Conservation (phyloP, 2,113 vertebrate species). For the Mormoops blainvillei region DNA sequence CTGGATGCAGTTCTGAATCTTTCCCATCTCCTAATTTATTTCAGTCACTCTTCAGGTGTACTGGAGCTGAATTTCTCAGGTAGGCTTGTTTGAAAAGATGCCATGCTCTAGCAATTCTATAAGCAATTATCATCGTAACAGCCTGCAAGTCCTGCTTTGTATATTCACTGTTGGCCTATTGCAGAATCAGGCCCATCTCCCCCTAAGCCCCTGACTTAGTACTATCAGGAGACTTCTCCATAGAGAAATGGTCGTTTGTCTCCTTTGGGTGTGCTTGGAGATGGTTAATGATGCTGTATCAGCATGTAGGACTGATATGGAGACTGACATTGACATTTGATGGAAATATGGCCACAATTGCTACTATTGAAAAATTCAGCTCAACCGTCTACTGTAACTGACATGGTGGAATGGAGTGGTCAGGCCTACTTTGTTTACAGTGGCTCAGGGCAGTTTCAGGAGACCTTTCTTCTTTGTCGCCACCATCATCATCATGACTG, state of each 20-base stretch:
- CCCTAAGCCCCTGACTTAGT: not conserved
- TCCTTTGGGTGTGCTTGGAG: accelerated
- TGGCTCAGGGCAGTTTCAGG: not conserved
- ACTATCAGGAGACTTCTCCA: conserved; percentile 8
- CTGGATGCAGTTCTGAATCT: conserved; percentile 79
- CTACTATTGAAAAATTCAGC: not conserved
- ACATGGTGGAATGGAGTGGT: not conserved
- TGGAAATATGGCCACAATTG: not conserved
- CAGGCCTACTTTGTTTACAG: not conserved
- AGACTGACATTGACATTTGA: not conserved
- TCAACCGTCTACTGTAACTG: not conserved
- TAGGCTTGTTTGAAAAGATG: conserved; percentile 79
- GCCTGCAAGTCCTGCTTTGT: conserved; percentile 73
- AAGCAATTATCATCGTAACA: conserved; percentile 83
- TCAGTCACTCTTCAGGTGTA: conserved; percentile 77
- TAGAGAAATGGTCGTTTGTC: not conserved
- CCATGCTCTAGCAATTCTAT: conserved; percentile 79
- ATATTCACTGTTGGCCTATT: conserved; percentile 66
- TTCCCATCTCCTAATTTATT: conserved; percentile 83
- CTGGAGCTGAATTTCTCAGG: conserved; percentile 82
- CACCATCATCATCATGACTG: not conserved
- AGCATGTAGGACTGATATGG: accelerated
- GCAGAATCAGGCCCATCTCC: conserved; percentile 61
- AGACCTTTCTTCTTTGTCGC: not conserved
- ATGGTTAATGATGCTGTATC: not conserved